A percentile compares a stretch with the other conserved stretches of the same genome.
phyloP scores from a whole-genome alignment of 2,888 invertebrate genomes.

The Acanthosepion pharaonis region DNA sequence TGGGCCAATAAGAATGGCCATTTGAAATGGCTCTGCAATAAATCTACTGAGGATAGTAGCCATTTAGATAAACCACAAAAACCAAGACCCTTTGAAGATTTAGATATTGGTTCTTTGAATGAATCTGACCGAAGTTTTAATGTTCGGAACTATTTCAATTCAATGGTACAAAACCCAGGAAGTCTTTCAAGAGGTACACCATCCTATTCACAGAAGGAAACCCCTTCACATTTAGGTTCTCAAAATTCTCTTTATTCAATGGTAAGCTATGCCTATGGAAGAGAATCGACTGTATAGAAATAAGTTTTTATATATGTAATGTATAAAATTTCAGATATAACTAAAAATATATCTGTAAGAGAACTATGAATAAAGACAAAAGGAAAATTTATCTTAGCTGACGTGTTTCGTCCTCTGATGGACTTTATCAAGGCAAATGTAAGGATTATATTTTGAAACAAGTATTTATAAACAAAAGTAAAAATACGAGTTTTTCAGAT shows the following conservation, averaged over 20 bases:
- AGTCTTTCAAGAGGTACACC: slow-evolving; percentile 54
- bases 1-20: slow-evolving; percentile 54
- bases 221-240: slow-evolving; percentile 54
- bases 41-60: slow-evolving; percentile 54
- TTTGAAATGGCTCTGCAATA: slow-evolving; percentile 47
- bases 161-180: slow-evolving; percentile 62
- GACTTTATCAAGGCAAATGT: too few species aligned
- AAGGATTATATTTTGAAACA: too few species aligned
- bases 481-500: too few species aligned
- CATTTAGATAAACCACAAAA: slow-evolving; percentile 58
- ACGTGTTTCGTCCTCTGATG: too few species aligned
- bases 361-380: too few species aligned
- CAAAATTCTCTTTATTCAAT: slow-evolving; percentile 55
- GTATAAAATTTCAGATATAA: too few species aligned
- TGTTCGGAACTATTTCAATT: slow-evolving; percentile 66
- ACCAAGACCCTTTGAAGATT: slow-evolving; percentile 57
- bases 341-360: too few species aligned
- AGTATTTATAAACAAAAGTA: too few species aligned
- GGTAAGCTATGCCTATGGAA: slow-evolving; percentile 52
- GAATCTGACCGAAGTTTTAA: slow-evolving; percentile 69
- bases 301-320: not conserved
- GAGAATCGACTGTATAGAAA: slow-evolving; percentile 51
- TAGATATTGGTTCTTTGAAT: slow-evolving; percentile 62
- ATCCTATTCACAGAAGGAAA: slow-evolving; percentile 54
- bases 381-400: too few species aligned